Evolutionary conservation across 2,797 vertebrate species (phyloP).

Genomic region (Crenichthys baileyi): DNA sequence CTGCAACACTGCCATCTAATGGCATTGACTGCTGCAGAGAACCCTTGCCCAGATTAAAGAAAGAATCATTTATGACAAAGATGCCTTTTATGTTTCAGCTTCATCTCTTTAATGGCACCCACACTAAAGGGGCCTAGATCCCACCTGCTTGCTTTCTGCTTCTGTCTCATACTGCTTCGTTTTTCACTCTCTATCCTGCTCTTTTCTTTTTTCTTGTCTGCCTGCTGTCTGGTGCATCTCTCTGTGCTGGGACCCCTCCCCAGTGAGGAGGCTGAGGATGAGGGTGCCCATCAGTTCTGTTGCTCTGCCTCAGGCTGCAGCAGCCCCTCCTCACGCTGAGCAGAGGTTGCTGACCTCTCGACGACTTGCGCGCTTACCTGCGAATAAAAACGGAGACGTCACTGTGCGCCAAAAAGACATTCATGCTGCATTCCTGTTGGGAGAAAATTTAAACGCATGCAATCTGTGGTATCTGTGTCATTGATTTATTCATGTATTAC

Average conservation of each 20-base stretch:
- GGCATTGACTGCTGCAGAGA: conserved; percentile 25
- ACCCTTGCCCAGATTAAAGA: neutral
- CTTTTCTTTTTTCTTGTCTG: conserved; percentile 35
- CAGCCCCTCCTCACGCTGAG: conserved; percentile 91
- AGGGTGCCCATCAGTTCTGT: conserved; percentile 90
- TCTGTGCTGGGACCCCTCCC: conserved; percentile 54
- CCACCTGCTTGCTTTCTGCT: conserved; percentile 47
- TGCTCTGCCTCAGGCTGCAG: conserved; percentile 91
- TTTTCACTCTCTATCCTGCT: conserved; percentile 43
- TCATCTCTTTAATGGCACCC: conserved; percentile 1
- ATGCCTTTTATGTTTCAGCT: conserved; percentile 8
- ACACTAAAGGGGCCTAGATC: conserved; percentile 3
- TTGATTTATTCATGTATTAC: conserved; percentile 36
- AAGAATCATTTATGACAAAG: conserved; percentile 2
- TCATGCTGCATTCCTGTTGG: conserved; percentile 21
- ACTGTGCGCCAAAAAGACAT: conserved; percentile 42
- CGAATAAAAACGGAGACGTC: conserved; percentile 52
- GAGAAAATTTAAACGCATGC: conserved; percentile 40
- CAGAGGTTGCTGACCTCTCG: conserved; percentile 47
- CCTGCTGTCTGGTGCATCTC: conserved; percentile 33
- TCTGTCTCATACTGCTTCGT: conserved; percentile 46
- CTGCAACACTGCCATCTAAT: conserved; percentile 75
- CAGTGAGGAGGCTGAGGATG: conserved; percentile 84
- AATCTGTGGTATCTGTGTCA: conserved; percentile 22
- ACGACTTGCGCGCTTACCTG: conserved; percentile 53